These are phyloP conservation scores for Phalanger gymnotis DNA, from an alignment of 2,797 vertebrate genomes.

Conservation along the genomic window DNA sequence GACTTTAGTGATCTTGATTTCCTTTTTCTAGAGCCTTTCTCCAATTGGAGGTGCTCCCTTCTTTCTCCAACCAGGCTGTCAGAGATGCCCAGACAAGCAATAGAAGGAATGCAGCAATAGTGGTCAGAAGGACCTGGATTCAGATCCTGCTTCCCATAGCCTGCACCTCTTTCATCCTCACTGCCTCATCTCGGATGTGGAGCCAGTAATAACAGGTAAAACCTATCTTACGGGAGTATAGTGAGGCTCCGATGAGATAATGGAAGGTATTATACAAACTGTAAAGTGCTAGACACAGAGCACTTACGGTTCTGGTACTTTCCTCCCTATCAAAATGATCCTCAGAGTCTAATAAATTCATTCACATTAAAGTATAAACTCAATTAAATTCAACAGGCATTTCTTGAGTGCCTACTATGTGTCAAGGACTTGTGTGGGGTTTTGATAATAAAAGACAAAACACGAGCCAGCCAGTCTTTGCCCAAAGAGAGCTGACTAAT, in stretches of 20 bases:
- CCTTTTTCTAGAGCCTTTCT: background rate
- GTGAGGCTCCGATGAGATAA: background rate
- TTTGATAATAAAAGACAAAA: background rate
- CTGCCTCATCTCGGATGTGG: background rate
- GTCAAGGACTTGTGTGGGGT: background rate
- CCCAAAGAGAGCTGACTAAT: background rate
- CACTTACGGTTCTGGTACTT: background rate
- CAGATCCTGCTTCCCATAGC: background rate
- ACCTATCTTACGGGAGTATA: background rate
- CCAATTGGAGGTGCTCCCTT: background rate
- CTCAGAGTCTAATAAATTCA: background rate
- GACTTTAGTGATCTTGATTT: background rate
- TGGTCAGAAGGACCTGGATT: background rate
- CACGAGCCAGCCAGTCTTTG: background rate
- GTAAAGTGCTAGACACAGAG: background rate
- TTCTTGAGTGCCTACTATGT: background rate
- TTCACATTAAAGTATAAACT: background rate
- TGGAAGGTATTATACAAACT: background rate
- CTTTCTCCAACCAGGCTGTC: background rate
- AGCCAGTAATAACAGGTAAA: background rate
- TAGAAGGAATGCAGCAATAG: background rate
- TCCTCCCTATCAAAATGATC: background rate
- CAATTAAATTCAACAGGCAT: background rate
- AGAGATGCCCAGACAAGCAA: background rate
- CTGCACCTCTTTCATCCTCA: background rate